Evolutionary conservation across 1,140 invertebrate species (phyloP), one percentile per base, ranked within the genome.

Genomic region (Aphaenogaster rudis): DNA sequence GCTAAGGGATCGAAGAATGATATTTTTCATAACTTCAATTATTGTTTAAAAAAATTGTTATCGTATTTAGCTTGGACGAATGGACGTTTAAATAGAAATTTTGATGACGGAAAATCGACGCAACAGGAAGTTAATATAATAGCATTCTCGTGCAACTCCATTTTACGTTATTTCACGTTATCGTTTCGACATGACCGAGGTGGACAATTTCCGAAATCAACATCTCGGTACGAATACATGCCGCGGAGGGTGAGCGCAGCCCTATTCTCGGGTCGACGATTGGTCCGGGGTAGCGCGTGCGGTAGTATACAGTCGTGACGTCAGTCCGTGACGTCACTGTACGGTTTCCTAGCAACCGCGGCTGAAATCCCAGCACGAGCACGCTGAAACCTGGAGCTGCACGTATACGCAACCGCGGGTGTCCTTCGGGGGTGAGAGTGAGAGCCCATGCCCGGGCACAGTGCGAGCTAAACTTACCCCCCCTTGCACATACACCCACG

Each of bases 331-430:
- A 93, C 92, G 92, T 93, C 92, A 93, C 67, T 61, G 61, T 79
- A 69, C 64, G 64, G 92, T 92, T 15, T 80, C 92, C 86, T 88
- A 86, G 91, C 86, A 92, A 93, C 92, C 84, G 63, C 33, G 90
- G 85, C 86, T 90, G 92, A 92, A 93, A 93, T 93, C 91, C 92
- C 90, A 89, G 90, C 88, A 90, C 76, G 66, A 86, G 88, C 88
- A 91, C 78, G 80, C 63, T 76, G 71, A 79, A 87, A 71, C 61
- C 72, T 39, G 80, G 36, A 66, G 74, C 61, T 72, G 88, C 79
- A 86, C 84, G 88, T 90, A 88, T 61, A 66, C 67, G n/a, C 67
- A 28, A n/a, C 13, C 39, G 54, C 54, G 57, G 81, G 21, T 42
- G 72, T 59, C 9, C 4, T 1, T 57, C 63, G 48, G 57, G 90